Conservation (phyloP, 2,888 invertebrate genomes). For the Spisula solida region DNA sequence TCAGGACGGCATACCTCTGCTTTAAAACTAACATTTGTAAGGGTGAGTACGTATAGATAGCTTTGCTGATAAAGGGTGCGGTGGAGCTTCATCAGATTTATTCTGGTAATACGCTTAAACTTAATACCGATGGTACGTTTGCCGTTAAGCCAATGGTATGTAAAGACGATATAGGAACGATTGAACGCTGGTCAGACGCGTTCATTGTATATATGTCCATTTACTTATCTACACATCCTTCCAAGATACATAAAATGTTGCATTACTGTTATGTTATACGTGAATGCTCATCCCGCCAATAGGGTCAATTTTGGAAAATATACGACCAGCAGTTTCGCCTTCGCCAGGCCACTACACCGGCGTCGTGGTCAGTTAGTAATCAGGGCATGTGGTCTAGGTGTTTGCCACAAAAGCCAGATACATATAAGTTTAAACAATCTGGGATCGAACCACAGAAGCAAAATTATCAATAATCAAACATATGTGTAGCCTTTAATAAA, state of each 20-base stretch:
- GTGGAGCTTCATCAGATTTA: too few species aligned
- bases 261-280: constrained; percentile 46
- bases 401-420: background rate
- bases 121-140: too few species aligned
- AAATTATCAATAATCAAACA: too few species aligned
- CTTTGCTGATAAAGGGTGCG: constrained; percentile 30
- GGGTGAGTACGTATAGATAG: constrained; percentile 33
- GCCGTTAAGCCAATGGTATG: background rate
- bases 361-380: constrained; percentile 36
- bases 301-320: too few species aligned
- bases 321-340: too few species aligned
- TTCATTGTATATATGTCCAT: too few species aligned
- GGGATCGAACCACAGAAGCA: too few species aligned
- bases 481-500: too few species aligned
- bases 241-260: constrained; percentile 28
- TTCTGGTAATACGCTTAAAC: too few species aligned
- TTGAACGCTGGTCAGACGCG: too few species aligned
- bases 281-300: constrained; percentile 24
- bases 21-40: background rate
- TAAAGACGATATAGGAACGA: too few species aligned
- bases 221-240: background rate
- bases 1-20: background rate
- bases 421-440: background rate
- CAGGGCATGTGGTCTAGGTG: constrained; percentile 40
- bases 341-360: too few species aligned